These are phyloP conservation scores for Drosophila mercatorum DNA, from an alignment of 2,888 invertebrate genomes.

Conservation along the genomic window DNA sequence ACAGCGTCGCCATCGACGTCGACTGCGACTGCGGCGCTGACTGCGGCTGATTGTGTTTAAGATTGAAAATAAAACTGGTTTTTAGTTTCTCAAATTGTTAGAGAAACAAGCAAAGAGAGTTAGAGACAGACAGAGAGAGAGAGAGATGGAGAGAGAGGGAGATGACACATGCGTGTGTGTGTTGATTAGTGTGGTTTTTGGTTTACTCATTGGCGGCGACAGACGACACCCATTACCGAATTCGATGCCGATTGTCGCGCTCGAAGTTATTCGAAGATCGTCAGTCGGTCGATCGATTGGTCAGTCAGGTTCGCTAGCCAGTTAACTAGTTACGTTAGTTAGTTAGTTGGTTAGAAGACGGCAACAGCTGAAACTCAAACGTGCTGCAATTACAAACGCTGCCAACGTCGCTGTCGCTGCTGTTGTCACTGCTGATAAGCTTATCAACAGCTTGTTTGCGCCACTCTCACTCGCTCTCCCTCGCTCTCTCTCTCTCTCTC, in stretches of 20 bases:
- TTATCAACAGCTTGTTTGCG: conserved; percentile 63
- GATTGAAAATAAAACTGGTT: conserved; percentile 45
- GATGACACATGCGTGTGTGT: conserved; percentile 22
- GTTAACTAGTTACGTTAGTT: too few species aligned
- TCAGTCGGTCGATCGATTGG: neutral
- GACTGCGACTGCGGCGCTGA: conserved; percentile 3
- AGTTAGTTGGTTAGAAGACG: conserved; percentile 2
- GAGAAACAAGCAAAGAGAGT: conserved; percentile 14
- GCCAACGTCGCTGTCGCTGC: conserved; percentile 9
- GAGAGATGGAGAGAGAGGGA: neutral
- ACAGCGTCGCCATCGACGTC: neutral
- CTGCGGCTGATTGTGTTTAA: conserved; percentile 36
- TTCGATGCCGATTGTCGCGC: conserved; percentile 5
- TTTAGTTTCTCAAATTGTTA: conserved; percentile 31
- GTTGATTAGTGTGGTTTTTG: conserved; percentile 32
- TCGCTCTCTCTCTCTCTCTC: conserved; percentile 1
- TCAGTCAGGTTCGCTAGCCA: neutral
- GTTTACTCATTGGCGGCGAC: conserved; percentile 12
- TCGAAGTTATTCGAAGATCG: neutral
- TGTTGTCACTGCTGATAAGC: conserved; percentile 61
- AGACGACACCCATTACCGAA: conserved; percentile 16
- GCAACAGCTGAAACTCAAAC: conserved; percentile 37
- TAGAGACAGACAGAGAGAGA: neutral
- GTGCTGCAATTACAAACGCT: conserved; percentile 40
- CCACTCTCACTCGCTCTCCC: conserved; percentile 4